Conservation (phyloP, 1,140 invertebrate genomes). For the Maconellicoccus hirsutus region DNA sequence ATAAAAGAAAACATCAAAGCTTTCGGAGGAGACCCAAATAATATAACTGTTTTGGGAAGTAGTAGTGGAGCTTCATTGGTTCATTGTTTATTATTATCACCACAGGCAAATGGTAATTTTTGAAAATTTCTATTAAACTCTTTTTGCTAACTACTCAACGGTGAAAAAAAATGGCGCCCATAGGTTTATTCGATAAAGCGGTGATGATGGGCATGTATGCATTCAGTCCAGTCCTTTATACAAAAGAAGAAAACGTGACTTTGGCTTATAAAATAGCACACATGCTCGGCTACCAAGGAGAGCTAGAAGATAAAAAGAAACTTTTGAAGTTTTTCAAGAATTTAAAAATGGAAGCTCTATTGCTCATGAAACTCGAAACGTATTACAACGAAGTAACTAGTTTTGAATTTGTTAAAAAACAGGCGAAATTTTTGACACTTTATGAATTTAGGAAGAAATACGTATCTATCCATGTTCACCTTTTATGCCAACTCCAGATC, state of each 20-base stretch:
- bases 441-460: not conserved
- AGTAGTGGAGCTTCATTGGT: slow-evolving; percentile 72
- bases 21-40: slow-evolving; percentile 65
- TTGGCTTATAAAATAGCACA: not conserved
- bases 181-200: not conserved
- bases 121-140: no score
- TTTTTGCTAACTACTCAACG: no score
- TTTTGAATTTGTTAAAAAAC: not conserved
- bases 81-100: slow-evolving; percentile 53
- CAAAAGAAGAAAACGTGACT: not conserved
- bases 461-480: not conserved
- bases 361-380: not conserved
- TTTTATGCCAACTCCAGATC: not conserved
- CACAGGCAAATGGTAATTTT: slow-evolving; percentile 39
- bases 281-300: not conserved
- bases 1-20: slow-evolving; percentile 61
- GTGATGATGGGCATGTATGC: not conserved
- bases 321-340: not conserved
- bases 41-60: slow-evolving; percentile 74
- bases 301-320: not conserved
- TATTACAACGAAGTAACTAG: not conserved
- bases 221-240: not conserved
- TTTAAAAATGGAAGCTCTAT: not conserved
- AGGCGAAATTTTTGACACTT: not conserved
- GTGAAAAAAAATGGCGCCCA: no score